phyloP scores from a whole-genome alignment of 2,113 vertebrate species.

The Dipodomys stephensi region DNA sequence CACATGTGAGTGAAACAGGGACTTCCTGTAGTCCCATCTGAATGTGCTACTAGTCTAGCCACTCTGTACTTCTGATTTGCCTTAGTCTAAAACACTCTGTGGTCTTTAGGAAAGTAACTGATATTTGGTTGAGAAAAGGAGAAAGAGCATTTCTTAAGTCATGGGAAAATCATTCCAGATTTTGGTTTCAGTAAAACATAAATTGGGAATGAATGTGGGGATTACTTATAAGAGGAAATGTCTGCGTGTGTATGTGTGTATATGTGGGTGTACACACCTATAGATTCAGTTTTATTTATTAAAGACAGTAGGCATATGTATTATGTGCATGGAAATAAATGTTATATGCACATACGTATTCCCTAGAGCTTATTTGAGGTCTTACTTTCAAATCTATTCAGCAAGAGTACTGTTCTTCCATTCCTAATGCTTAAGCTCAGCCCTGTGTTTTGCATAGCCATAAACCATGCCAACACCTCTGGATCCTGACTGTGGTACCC shows the following conservation, averaged over 20 bases:
- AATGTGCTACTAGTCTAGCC: neutral
- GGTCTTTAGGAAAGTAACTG: neutral
- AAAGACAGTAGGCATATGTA: neutral
- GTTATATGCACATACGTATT: neutral
- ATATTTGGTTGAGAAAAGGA: neutral
- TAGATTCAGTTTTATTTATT: conserved; percentile 23
- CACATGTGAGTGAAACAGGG: neutral
- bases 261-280: neutral
- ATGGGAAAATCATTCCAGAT: neutral
- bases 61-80: neutral
- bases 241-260: neutral
- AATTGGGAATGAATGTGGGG: neutral
- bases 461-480: too few relatives aligned
- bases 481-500: neutral
- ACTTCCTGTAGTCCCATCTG: neutral
- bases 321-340: neutral
- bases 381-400: neutral
- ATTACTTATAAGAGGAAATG: neutral
- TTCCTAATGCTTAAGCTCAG: neutral
- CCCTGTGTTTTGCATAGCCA: neutral
- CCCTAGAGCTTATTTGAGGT: neutral
- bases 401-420: too few relatives aligned
- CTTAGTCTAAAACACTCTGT: neutral
- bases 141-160: neutral
- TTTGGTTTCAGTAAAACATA: neutral